Evolutionary conservation across 1,140 invertebrate species (phyloP).

Genomic region (Aplysia californica): DNA sequence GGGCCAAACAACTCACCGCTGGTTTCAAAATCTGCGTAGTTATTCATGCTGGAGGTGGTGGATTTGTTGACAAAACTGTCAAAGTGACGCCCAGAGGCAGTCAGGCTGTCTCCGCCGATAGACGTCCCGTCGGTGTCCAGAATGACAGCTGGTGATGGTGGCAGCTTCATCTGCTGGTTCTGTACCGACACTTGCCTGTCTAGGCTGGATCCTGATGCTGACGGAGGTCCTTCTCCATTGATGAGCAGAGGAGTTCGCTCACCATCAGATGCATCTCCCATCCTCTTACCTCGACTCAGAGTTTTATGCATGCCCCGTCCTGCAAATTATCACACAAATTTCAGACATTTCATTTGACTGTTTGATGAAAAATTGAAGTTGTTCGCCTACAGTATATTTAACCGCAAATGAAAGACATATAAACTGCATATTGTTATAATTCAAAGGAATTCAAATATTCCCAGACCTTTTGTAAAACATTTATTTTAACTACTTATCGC

Average conservation of each 20-base stretch:
- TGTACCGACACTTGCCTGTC: neutral
- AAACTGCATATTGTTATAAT: neutral
- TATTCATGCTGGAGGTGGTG: slow-evolving; percentile 45
- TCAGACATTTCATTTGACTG: too few species aligned
- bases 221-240: slow-evolving; percentile 3
- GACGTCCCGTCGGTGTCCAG: slow-evolving; percentile 41
- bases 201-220: neutral
- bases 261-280: slow-evolving; percentile 26
- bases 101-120: slow-evolving; percentile 14
- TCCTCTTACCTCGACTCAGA: slow-evolving; percentile 10
- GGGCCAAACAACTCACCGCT: too few species aligned
- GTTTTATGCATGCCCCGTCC: slow-evolving; percentile 42
- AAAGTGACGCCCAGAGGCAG: neutral
- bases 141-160: neutral
- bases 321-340: slow-evolving; percentile 4
- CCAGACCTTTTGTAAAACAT: neutral
- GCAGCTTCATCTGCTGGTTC: neutral
- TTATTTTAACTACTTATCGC: neutral
- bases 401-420: neutral
- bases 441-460: neutral
- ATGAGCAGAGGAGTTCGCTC: slow-evolving; percentile 43
- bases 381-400: too few species aligned
- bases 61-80: slow-evolving; percentile 34
- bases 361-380: too few species aligned
- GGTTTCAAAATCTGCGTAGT: slow-evolving; percentile 41